Conservation (phyloP, 2,113 vertebrate genomes). For the Pyxicephalus adspersus region DNA sequence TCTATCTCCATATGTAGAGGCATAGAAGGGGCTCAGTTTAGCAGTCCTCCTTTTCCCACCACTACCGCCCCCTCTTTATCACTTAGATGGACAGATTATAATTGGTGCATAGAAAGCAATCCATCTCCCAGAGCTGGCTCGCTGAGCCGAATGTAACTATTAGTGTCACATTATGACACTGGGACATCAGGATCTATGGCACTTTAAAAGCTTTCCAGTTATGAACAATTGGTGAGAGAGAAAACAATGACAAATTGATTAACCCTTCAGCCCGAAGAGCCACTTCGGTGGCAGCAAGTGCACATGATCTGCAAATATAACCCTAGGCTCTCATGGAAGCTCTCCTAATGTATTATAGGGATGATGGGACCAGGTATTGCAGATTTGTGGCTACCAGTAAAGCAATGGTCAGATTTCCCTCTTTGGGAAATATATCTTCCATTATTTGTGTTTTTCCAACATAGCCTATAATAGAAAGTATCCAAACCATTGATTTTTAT, state of each 20-base stretch:
- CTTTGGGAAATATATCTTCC: neutral
- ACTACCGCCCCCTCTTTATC: slow-evolving; percentile 69
- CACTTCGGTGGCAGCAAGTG: slow-evolving; percentile 51
- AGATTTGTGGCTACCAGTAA: slow-evolving; percentile 14
- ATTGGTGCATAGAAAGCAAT: slow-evolving; percentile 78
- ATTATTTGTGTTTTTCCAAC: slow-evolving; percentile 24
- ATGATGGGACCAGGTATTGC: slow-evolving; percentile 62
- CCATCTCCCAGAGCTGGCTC: slow-evolving; percentile 75
- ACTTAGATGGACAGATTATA: slow-evolving; percentile 79
- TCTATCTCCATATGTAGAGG: slow-evolving; percentile 33
- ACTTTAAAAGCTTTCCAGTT: slow-evolving; percentile 81
- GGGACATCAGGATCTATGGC: slow-evolving; percentile 81
- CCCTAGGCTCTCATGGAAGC: neutral
- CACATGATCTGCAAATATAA: slow-evolving; percentile 65
- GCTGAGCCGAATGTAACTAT: slow-evolving; percentile 74
- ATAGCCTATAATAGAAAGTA: slow-evolving; percentile 18
- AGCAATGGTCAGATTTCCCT: slow-evolving; percentile 10
- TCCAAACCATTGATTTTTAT: neutral
- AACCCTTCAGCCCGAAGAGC: slow-evolving; percentile 62
- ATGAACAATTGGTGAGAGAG: slow-evolving; percentile 82
- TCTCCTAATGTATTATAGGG: slow-evolving; percentile 47
- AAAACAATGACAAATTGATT: slow-evolving; percentile 81
- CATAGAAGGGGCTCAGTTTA: slow-evolving; percentile 41
- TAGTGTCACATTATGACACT: slow-evolving; percentile 83
- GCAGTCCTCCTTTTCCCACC: slow-evolving; percentile 51